Evolutionary conservation across 2,797 vertebrate genomes (phyloP).

Genomic region (Lerista edwardsae): DNA sequence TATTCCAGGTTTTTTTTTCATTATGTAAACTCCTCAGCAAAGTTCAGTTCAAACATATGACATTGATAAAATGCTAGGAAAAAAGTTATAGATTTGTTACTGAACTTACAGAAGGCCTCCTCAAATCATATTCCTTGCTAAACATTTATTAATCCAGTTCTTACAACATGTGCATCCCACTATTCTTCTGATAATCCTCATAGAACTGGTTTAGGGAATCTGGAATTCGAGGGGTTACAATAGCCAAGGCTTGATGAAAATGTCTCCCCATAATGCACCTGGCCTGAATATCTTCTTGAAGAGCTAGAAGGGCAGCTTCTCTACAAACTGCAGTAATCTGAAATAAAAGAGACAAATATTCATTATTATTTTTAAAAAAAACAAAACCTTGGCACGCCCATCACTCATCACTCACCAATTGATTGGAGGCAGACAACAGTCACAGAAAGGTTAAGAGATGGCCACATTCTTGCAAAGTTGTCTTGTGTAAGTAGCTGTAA

Average conservation of each 20-base stretch:
- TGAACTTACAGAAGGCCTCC: slow-evolving; percentile 24
- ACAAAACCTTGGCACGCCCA: background rate
- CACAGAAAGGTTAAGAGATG: background rate
- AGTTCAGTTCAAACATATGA: slow-evolving; percentile 40
- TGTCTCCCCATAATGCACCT: slow-evolving; percentile 78
- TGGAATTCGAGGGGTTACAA: slow-evolving; percentile 89
- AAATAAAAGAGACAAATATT: slow-evolving; percentile 47
- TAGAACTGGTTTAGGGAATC: slow-evolving; percentile 89
- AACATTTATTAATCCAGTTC: slow-evolving; percentile 22
- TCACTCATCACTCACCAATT: no score
- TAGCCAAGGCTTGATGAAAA: slow-evolving; percentile 83
- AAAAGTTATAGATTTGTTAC: background rate
- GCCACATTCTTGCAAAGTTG: background rate
- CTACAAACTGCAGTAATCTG: slow-evolving; percentile 93
- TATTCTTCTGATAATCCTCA: slow-evolving; percentile 85
- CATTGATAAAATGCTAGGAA: background rate
- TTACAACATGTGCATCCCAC: slow-evolving; percentile 81
- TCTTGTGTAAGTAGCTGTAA: slow-evolving; percentile 23
- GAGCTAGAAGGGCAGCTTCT: slow-evolving; percentile 90
- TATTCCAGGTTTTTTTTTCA: slow-evolving; percentile 35
- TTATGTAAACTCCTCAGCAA: rapidly evolving
- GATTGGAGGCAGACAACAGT: background rate
- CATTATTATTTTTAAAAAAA: background rate
- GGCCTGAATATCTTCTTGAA: slow-evolving; percentile 88
- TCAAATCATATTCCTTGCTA: slow-evolving; percentile 44